A percentile compares a stretch with the other conserved stretches of the same genome.
phyloP scores from a whole-genome alignment of 2,797 vertebrate species.

The Aldrovandia affinis region DNA sequence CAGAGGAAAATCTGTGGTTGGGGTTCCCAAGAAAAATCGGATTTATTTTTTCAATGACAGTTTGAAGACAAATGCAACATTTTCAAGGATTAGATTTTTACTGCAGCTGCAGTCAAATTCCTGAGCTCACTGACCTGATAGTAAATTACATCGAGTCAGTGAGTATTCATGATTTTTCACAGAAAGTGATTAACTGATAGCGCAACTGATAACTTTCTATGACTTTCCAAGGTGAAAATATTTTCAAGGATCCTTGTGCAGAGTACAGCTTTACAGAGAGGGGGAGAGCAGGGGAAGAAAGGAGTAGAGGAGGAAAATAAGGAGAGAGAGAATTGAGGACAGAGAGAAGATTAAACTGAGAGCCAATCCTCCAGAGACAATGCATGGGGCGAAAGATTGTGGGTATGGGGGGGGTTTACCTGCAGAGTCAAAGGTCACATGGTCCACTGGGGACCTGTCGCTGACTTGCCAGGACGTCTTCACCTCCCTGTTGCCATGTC shows the following conservation, averaged over 20 bases:
- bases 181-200: no score
- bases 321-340: no score
- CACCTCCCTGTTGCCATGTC: constrained; percentile 79
- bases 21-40: constrained; percentile 9
- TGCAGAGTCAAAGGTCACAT: constrained; percentile 69
- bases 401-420: constrained; percentile 49
- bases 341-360: no score
- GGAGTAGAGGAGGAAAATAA: no score
- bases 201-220: neutral
- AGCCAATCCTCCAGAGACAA: neutral
- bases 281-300: no score
- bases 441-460: constrained; percentile 77
- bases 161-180: neutral
- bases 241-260: no score
- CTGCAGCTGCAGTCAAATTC: neutral
- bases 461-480: constrained; percentile 85
- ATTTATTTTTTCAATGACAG: neutral
- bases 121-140: neutral
- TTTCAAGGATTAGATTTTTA: neutral
- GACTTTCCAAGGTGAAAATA: neutral
- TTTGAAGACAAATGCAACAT: neutral
- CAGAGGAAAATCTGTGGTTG: constrained; percentile 70
- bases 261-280: no score
- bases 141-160: neutral
- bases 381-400: neutral